These are phyloP conservation scores for Andrena haemorrhoa DNA, from an alignment of 2,888 invertebrate genomes.

Conservation along the genomic window DNA sequence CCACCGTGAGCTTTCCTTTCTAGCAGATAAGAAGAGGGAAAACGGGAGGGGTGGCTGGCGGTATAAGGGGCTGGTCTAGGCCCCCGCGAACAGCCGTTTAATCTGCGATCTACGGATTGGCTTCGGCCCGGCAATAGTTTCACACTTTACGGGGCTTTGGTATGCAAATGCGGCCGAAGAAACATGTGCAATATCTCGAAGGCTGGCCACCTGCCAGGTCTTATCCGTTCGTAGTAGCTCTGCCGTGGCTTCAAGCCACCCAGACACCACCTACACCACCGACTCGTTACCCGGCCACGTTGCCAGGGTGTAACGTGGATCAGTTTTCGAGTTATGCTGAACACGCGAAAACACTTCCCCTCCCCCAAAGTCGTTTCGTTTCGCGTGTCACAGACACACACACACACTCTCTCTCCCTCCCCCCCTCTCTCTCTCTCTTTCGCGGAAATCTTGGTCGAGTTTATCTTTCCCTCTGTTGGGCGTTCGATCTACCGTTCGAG, in stretches of 20 bases:
- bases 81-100: slow-evolving; percentile 69
- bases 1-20: slow-evolving; percentile 24
- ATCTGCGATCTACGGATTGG: slow-evolving; percentile 76
- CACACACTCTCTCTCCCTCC: neutral
- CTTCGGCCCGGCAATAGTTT: slow-evolving; percentile 80
- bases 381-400: neutral
- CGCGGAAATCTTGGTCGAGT: neutral
- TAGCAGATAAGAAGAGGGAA: slow-evolving; percentile 25
- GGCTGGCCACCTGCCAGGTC: slow-evolving; percentile 74
- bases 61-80: slow-evolving; percentile 30
- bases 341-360: slow-evolving; percentile 50
- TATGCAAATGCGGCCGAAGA: slow-evolving; percentile 81
- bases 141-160: slow-evolving; percentile 80
- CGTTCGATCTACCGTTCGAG: slow-evolving; percentile 17
- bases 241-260: slow-evolving; percentile 45
- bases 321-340: slow-evolving; percentile 53
- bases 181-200: slow-evolving; percentile 77
- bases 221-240: slow-evolving; percentile 61
- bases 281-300: slow-evolving; percentile 60
- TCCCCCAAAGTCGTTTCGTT: slow-evolving; percentile 10
- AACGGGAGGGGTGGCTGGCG: neutral
- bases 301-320: slow-evolving; percentile 55
- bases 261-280: slow-evolving; percentile 48
- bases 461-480: neutral
- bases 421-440: neutral